These are phyloP conservation scores for Oophaga sylvatica DNA, from an alignment of 2,797 vertebrate genomes.

Conservation along the genomic window DNA sequence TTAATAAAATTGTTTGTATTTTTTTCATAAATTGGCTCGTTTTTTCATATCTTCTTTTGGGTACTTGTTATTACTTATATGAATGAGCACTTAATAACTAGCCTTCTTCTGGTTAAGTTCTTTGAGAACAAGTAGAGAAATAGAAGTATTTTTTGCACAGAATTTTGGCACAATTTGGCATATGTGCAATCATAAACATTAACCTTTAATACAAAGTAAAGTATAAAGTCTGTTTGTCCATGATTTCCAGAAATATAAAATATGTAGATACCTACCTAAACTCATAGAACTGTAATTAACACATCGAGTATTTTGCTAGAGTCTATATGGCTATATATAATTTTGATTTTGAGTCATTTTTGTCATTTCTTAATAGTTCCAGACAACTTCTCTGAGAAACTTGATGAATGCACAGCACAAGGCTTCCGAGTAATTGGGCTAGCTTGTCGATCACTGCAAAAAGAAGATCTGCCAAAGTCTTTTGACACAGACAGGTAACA, in stretches of 20 bases:
- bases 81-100: too few species aligned
- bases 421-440: slow-evolving; percentile 79
- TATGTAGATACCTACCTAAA: background rate
- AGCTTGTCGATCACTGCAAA: slow-evolving; percentile 71
- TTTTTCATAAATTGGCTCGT: too few species aligned
- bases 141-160: too few species aligned
- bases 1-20: too few species aligned
- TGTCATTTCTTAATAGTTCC: slow-evolving; percentile 70
- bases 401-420: slow-evolving; percentile 73
- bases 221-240: background rate
- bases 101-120: too few species aligned
- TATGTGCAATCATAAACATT: too few species aligned
- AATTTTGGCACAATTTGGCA: too few species aligned
- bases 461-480: slow-evolving; percentile 4
- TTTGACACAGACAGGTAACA: slow-evolving; percentile 69
- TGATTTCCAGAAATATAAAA: background rate
- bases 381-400: slow-evolving; percentile 68
- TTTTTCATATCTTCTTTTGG: too few species aligned
- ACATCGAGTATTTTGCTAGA: background rate
- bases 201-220: too few species aligned
- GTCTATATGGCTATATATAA: background rate
- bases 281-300: background rate
- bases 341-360: background rate
- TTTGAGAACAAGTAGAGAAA: too few species aligned
- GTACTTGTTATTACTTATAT: too few species aligned